Evolutionary conservation across 2,113 vertebrate species (phyloP).

Genomic region (Pogona vitticeps): DNA sequence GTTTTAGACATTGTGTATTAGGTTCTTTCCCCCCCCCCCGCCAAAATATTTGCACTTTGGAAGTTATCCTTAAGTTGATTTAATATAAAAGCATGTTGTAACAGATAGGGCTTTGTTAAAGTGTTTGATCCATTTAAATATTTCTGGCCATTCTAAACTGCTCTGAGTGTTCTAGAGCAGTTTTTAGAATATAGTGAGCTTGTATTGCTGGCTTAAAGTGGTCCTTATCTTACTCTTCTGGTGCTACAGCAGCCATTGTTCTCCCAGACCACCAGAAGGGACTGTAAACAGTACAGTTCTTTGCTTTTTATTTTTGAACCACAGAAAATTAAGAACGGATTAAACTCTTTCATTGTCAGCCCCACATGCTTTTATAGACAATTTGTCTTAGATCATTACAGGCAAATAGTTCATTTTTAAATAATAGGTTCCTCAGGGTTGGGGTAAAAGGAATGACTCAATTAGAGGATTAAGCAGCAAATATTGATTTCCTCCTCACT

Average conservation of each 20-base stretch:
- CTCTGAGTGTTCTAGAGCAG: neutral
- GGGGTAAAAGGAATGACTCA: conserved; percentile 41
- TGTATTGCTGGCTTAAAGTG: neutral
- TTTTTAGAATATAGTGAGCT: neutral
- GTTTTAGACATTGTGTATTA: too few relatives aligned
- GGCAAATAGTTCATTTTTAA: conserved; percentile 55
- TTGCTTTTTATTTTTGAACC: conserved; percentile 40
- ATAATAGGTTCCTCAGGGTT: conserved; percentile 54
- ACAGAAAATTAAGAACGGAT: conserved; percentile 21
- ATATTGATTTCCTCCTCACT: conserved; percentile 54
- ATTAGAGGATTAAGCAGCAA: conserved; percentile 59
- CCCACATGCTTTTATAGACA: conserved; percentile 37
- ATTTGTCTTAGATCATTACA: conserved; percentile 52
- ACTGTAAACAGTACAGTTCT: neutral
- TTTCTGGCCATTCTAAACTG: neutral
- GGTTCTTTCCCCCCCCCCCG: too few relatives aligned
- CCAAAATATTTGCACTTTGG: too few relatives aligned
- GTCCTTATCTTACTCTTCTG: neutral
- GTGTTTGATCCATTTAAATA: neutral
- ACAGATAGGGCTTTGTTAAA: neutral
- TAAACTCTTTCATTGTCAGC: conserved; percentile 27
- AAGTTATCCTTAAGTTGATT: neutral
- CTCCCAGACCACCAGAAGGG: conserved; percentile 10
- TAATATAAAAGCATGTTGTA: neutral
- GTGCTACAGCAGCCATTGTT: neutral